These are phyloP conservation scores for Drosophila pectinifera DNA, from an alignment of 1,140 invertebrate genomes.

Conservation along the genomic window DNA sequence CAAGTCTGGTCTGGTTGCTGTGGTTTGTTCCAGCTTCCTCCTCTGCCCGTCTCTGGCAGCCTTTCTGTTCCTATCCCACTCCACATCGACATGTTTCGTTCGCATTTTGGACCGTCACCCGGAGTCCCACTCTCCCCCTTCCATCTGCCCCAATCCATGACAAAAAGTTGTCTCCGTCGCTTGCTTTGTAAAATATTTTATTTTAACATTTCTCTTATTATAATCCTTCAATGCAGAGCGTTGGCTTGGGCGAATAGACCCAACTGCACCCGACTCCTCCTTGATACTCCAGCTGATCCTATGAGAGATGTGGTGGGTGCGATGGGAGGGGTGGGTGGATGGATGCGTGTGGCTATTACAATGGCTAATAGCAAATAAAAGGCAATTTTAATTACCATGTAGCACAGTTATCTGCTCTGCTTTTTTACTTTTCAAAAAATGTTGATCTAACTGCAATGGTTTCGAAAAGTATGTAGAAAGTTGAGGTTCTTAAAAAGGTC, in stretches of 20 bases:
- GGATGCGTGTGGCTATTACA: slow-evolving; percentile 43
- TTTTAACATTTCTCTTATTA: slow-evolving; percentile 84
- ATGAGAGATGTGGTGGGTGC: neutral
- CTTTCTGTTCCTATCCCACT: slow-evolving; percentile 8
- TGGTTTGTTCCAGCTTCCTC: slow-evolving; percentile 39
- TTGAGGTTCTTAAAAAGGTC: neutral
- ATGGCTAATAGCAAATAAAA: slow-evolving; percentile 57
- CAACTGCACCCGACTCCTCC: neutral
- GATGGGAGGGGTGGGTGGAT: slow-evolving; percentile 10
- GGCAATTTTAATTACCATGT: slow-evolving; percentile 66
- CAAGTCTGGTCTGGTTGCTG: slow-evolving; percentile 21
- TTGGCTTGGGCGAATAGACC: slow-evolving; percentile 46
- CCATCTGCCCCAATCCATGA: slow-evolving; percentile 4
- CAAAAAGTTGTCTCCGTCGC: slow-evolving; percentile 73
- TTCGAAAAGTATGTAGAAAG: no score
- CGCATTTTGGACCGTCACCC: slow-evolving; percentile 70
- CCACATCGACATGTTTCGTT: slow-evolving; percentile 69
- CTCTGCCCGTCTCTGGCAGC: slow-evolving; percentile 8
- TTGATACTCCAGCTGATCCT: neutral
- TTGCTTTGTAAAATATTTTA: slow-evolving; percentile 78
- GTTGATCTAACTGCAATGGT: no score
- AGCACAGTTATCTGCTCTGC: slow-evolving; percentile 13
- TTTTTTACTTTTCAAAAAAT: slow-evolving; percentile 1
- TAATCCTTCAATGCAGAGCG: slow-evolving; percentile 80
- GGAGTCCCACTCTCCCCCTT: neutral